Base-by-base conservation (phyloP, 2,797 vertebrate genomes). In the Diplodus sargus region DNA sequence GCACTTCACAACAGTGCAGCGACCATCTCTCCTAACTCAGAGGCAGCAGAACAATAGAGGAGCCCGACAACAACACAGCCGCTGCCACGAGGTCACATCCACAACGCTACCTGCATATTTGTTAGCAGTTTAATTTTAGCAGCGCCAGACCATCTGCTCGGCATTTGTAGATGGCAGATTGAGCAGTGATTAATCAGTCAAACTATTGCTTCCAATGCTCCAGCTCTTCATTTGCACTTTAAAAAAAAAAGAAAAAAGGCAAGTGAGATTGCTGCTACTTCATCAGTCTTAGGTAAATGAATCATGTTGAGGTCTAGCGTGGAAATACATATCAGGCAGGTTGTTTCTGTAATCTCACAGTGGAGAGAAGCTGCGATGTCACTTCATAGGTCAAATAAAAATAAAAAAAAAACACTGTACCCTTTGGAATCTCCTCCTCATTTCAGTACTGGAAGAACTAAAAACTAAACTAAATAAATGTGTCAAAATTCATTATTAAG, bases 61-160 rank as follows among this genome's bases (percentile, higher is more conserved):
- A 71, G 81, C 85, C 82, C 63, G 59, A 78, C 73, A 84, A 70
- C 74, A 80, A 61, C 75, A 53, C 72, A 61, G 75, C 0, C 56
- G 64, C 74, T 82, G 82, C 81, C 83, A 69, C 4, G 71, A 78
- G 90, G 90, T 90, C 87, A 82, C 70, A 79, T 66, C 81, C 71
- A 86, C 83, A 68, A 84, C 25, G 49, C 84, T 89, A 89, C 87
- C 88, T 92, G 90, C 88, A 91, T 89, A 87, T 92, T 90, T 90
- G 87, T 87, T 72, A 78, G 82, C 71, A 42, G 86, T 91, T 91
- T 94, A 83, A 91, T 92, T 92, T 90, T 60, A 82, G 81, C 69
- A 47, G 54, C 84, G 89, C 86, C 91, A 87, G 85, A 85, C 90
- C 93, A 94, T 95, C 93, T 95, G 93, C 87, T 91, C 83, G 58